Conservation (phyloP, 2,797 vertebrate genomes). For the Australoheros facetus region DNA sequence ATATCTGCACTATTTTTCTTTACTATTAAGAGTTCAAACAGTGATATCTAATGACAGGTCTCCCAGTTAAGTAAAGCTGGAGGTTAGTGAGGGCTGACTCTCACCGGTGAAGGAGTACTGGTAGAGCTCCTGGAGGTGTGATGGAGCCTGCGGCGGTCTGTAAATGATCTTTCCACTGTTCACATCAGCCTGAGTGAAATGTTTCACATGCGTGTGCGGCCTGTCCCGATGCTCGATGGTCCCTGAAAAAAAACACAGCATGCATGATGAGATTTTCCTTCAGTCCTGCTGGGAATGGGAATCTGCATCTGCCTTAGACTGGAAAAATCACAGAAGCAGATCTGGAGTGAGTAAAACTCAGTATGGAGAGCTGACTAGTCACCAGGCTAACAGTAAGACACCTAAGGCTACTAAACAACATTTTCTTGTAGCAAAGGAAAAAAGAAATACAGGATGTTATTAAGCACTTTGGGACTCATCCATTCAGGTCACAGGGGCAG, state of each 20-base stretch:
- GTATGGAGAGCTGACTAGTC: background rate
- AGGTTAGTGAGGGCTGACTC: background rate
- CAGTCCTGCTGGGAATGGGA: background rate
- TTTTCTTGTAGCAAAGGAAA: background rate
- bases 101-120: slow-evolving; percentile 94
- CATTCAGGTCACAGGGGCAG: background rate
- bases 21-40: background rate
- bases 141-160: slow-evolving; percentile 85
- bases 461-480: background rate
- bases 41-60: background rate
- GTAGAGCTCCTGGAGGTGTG: slow-evolving; percentile 90
- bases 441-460: rapidly evolving
- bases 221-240: slow-evolving; percentile 85
- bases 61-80: background rate
- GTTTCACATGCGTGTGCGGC: slow-evolving; percentile 76
- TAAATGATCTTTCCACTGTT: slow-evolving; percentile 87
- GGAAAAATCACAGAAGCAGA: background rate
- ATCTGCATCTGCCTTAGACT: background rate
- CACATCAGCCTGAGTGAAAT: slow-evolving; percentile 92
- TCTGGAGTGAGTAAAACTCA: background rate
- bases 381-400: rapidly evolving
- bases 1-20: no score
- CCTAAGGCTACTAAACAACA: background rate
- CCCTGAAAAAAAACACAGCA: slow-evolving; percentile 73
- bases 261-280: background rate